Evolutionary conservation across 2,797 vertebrate species (phyloP).

Genomic region (Pseudomugil gertrudae): DNA sequence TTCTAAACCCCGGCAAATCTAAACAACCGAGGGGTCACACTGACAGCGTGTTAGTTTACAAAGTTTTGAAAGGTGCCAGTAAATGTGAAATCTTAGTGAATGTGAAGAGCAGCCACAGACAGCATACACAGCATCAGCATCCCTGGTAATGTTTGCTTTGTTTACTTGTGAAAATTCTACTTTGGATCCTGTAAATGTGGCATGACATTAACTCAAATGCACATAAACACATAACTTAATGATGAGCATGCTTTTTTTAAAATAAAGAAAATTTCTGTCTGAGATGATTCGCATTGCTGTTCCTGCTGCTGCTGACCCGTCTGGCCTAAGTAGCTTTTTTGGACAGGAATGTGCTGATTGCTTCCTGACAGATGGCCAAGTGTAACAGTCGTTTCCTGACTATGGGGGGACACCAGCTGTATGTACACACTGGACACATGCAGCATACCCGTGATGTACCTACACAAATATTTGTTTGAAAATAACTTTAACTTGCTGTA

Average conservation of each 20-base stretch:
- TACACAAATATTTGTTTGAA: constrained; percentile 32
- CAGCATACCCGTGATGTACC: constrained; percentile 12
- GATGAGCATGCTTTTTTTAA: not conserved
- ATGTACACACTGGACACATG: constrained; percentile 45
- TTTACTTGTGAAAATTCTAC: not conserved
- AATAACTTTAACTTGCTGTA: constrained; percentile 28
- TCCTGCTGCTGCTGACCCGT: constrained; percentile 56
- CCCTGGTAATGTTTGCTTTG: not conserved
- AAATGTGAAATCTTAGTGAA: not conserved
- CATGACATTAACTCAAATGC: not conserved
- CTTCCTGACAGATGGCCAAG: constrained; percentile 77
- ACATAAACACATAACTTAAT: constrained; percentile 14
- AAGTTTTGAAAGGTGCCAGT: not conserved
- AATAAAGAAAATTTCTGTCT: constrained; percentile 23
- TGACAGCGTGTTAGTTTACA: not conserved
- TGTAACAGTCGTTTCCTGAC: constrained; percentile 44
- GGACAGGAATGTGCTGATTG: constrained; percentile 40
- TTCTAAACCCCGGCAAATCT: not conserved
- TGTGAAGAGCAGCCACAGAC: not conserved
- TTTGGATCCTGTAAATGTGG: not conserved
- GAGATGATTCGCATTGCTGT: constrained; percentile 32
- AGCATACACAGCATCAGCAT: not conserved
- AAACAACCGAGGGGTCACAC: not conserved
- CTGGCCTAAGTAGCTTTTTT: constrained; percentile 53
- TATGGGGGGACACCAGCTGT: constrained; percentile 56